A percentile compares a stretch with the other conserved stretches of the same genome.
Conservation (phyloP, 2,888 invertebrate species). For the Stenodema calcarata region DNA sequence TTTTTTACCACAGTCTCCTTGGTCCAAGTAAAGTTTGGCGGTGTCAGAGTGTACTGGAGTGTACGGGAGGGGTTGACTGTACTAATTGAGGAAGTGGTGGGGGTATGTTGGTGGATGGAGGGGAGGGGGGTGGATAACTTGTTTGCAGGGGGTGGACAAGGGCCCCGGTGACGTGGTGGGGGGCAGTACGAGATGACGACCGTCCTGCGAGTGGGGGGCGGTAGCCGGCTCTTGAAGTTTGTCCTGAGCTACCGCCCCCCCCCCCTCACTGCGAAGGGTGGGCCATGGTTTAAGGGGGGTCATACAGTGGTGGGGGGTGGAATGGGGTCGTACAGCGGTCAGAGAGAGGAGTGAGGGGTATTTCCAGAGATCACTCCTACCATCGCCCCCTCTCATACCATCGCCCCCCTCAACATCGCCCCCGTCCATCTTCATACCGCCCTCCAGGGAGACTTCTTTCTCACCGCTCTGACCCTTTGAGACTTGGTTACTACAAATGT, state of each 20-base stretch:
- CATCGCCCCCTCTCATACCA: neutral
- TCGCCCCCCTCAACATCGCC: too few species aligned
- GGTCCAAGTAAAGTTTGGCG: neutral
- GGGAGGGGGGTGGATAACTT: neutral
- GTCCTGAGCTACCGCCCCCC: neutral
- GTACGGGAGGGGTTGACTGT: neutral
- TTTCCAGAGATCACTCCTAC: neutral
- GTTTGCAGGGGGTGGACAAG: neutral
- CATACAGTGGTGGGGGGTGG: neutral
- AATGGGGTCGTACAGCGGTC: neutral
- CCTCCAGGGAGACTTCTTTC: neutral
- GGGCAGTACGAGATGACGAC: neutral
- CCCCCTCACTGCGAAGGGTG: neutral
- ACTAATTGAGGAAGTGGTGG: neutral
- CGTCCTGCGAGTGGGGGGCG: neutral
- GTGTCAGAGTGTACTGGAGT: neutral
- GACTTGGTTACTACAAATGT: neutral
- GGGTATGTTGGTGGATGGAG: neutral
- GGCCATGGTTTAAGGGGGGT: neutral
- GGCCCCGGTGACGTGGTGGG: neutral
- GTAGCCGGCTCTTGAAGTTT: neutral
- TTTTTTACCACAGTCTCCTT: neutral
- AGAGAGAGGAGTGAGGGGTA: neutral
- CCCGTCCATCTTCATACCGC: neutral
- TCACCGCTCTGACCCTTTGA: neutral